Base-by-base conservation (phyloP, 2,888 invertebrate genomes). In the Plebejus melissa region DNA sequence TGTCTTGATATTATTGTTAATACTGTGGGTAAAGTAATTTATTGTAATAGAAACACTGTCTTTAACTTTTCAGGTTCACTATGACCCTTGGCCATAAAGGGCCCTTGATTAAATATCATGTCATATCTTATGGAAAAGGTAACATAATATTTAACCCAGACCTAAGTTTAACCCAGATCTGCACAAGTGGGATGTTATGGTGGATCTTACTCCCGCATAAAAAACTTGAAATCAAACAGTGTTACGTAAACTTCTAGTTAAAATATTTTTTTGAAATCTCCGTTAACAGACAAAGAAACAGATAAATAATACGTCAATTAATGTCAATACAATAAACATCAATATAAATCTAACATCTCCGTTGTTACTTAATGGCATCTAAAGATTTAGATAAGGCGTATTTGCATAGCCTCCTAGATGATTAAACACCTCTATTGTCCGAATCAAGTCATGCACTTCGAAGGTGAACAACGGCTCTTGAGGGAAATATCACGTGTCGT, bases 401-500 rank as follows among this genome's bases (percentile, higher is more conserved):
- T 72, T 72, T 72, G 72, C 72, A 72, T 72, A 54, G 46, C 72
- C 72, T 72, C 72, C 72, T 32, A 50, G 54, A 72, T 72, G 72
- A 72, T 72, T 72, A 72, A 72, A 72, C 72, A 28, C 72, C 72
- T 72, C 72, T 54, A 72, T 72, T 72, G 72, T 72, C 72, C 72
- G 32, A 72, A 72, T 72, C 72, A 72, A 72, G 72, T 72, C 72
- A 72, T 72, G 72, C 50, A 50, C 50, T 72, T 54, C 50, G 72
- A 72, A 72, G 72, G 72, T 72, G 72, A 72, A 72, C 72, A 32
- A 72, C 72, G 50, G 54, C 11, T 72, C 46, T 16, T 54, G 32
- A 50, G 54, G 72, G 11, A 72, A 32, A 72, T 72, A 72, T 54
- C 38, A n/a, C 69, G 16, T 69, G 38, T 69, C 22, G 9, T 41